These are phyloP conservation scores for Dendrocincla tyrannina DNA, from an alignment of 2,797 vertebrate species.

Conservation along the genomic window DNA sequence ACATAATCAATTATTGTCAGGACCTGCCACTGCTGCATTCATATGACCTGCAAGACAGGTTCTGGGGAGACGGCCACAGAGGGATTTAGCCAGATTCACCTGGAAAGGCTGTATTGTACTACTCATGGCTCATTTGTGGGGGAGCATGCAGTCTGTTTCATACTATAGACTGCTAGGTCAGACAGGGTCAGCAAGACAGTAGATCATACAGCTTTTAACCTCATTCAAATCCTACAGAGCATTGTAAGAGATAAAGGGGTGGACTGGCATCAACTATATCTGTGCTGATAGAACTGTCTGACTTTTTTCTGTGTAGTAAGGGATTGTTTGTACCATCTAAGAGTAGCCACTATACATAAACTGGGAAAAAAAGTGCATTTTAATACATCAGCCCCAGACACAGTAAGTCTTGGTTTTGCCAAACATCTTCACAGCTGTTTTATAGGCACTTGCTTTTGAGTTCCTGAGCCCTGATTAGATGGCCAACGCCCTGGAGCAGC, in stretches of 20 bases:
- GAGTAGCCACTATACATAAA: neutral
- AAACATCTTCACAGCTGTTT: neutral
- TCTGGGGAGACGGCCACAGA: neutral
- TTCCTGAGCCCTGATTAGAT: neutral
- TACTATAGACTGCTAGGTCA: conserved; percentile 3
- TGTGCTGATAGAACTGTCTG: neutral
- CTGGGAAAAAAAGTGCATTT: neutral
- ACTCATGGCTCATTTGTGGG: neutral
- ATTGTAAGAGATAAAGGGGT: neutral
- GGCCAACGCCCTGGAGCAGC: neutral
- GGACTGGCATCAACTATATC: neutral
- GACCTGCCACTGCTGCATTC: neutral
- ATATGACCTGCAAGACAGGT: neutral
- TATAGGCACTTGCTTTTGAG: neutral
- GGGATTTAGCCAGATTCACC: neutral
- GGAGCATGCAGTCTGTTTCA: neutral
- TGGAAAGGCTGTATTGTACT: conserved; percentile 16
- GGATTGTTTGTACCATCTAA: neutral
- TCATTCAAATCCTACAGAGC: neutral
- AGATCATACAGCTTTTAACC: conserved; percentile 20
- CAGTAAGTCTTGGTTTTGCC: neutral
- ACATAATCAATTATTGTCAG: conserved; percentile 41
- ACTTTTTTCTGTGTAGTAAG: neutral
- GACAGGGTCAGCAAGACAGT: neutral
- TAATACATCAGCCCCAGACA: neutral